Base-by-base conservation (phyloP, 2,888 invertebrate species). In the Phalera bucephala region DNA sequence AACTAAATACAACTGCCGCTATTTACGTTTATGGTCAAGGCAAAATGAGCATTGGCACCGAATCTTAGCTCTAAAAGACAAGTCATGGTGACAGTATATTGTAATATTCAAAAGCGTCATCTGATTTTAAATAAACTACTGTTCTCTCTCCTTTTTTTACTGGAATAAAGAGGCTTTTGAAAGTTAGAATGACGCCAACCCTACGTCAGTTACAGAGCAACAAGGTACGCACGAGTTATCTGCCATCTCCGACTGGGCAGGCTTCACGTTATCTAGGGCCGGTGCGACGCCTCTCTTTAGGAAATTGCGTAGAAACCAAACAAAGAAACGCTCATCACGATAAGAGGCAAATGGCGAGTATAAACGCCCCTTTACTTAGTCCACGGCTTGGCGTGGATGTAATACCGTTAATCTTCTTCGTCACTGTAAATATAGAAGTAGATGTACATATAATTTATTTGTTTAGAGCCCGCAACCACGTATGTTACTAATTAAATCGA, bases 221-320 rank as follows among this genome's bases (percentile, higher is more conserved):
- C 53, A 54, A 44, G 54, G 53, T 64, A 64, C 66, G 56, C 58
- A 61, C 48, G 52, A 69, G 70, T 73, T 85, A 84, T 83, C 84
- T 80, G 65, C 66, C 75, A 80, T 80, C 81, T 76, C 52, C 64
- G 71, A 67, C 62, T 58, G 44, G 45, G 59, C 62, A 53, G 65
- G 64, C 66, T 68, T 72, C 62, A 67, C 62, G 64, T 75, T 83
- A 82, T 84, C 80, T 78, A 64, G 51, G 59, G 57, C 54, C 57
- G 47, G 52, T 56, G 61, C 67, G 63, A 61, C 62, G 64, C 53
- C 61, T 65, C 78, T 73, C 72, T 80, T 79, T 78, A 70, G 78
- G 82, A 81, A 81, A 83, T 83, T 80, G 82, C 80, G 82, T 78
- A 78, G 73, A 74, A 70, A 60, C 71, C 80, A 80, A 82, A 87